phyloP scores from a whole-genome alignment of 2,113 vertebrate species.

The Malurus elegans region DNA sequence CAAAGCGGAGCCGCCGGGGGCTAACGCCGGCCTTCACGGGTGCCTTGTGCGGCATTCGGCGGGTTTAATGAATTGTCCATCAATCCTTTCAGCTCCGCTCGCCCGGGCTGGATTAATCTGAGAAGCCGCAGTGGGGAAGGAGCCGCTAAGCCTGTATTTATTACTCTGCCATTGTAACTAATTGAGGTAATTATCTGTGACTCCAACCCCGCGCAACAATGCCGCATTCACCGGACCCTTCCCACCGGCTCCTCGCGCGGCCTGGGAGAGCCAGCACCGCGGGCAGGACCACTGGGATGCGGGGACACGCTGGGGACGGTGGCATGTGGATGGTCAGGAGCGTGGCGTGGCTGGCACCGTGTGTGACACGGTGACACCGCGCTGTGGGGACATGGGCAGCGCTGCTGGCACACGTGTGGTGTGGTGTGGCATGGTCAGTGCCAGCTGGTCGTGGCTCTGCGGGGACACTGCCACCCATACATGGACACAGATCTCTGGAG shows the following conservation, averaged over 20 bases:
- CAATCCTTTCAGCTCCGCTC: slow-evolving; percentile 91
- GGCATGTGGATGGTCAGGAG: rapidly evolving
- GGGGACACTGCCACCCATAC: background rate
- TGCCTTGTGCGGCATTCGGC: slow-evolving; percentile 96
- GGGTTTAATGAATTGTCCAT: slow-evolving; percentile 99
- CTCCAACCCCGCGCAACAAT: slow-evolving; percentile 95
- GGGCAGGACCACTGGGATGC: background rate
- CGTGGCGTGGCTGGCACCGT: background rate
- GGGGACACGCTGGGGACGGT: rapidly evolving
- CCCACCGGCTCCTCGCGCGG: slow-evolving; percentile 46
- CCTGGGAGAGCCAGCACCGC: slow-evolving; percentile 57
- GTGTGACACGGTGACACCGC: rapidly evolving
- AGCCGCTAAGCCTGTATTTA: slow-evolving; percentile 99
- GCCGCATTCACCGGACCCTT: slow-evolving; percentile 78
- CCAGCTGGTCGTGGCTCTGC: background rate
- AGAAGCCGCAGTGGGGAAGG: slow-evolving; percentile 97
- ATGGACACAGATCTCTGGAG: background rate
- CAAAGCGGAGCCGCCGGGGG: slow-evolving; percentile 93
- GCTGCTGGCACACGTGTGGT: rapidly evolving
- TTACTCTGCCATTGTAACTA: slow-evolving; percentile 99
- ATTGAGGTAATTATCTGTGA: slow-evolving; percentile 99
- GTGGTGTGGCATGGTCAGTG: rapidly evolving
- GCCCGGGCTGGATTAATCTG: slow-evolving; percentile 89
- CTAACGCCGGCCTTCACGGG: slow-evolving; percentile 99
- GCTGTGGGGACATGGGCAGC: rapidly evolving